These are phyloP conservation scores for Oryzaephilus surinamensis DNA, from an alignment of 1,140 invertebrate species.

Conservation along the genomic window DNA sequence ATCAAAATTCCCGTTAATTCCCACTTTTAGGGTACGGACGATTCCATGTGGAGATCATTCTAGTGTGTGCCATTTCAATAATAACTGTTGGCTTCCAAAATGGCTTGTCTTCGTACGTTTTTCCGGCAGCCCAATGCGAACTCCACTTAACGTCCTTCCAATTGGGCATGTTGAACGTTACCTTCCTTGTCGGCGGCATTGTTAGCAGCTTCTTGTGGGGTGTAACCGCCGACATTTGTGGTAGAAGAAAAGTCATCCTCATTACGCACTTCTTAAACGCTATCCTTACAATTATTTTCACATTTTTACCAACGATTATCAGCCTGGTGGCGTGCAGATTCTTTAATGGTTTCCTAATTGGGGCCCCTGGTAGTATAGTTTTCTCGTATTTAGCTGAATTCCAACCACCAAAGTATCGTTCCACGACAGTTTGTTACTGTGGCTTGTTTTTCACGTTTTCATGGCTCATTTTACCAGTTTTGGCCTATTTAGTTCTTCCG, in stretches of 20 bases:
- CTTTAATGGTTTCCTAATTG: conserved; percentile 41
- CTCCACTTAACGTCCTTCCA: conserved; percentile 28
- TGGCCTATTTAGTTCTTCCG: conserved; percentile 35
- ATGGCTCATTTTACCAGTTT: conserved; percentile 51
- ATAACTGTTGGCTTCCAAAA: conserved; percentile 44
- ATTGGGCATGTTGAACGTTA: conserved; percentile 31
- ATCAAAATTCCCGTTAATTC: no score
- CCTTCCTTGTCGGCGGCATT: conserved; percentile 32
- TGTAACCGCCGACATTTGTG: conserved; percentile 30
- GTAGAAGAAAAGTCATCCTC: conserved; percentile 42
- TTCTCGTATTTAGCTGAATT: conserved; percentile 54
- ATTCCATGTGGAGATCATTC: conserved; percentile 30
- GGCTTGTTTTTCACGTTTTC: conserved; percentile 51
- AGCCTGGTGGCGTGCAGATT: conserved; percentile 38
- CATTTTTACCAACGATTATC: conserved; percentile 36
- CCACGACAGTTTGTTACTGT: conserved; percentile 46
- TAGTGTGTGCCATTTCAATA: conserved; percentile 31
- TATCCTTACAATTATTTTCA: conserved; percentile 39
- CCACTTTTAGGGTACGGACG: conserved; percentile 35
- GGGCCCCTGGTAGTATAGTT: conserved; percentile 41
- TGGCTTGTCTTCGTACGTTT: conserved; percentile 46
- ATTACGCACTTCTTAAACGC: conserved; percentile 46
- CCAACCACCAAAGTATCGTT: conserved; percentile 43
- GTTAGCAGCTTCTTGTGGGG: conserved; percentile 34
- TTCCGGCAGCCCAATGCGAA: conserved; percentile 36